A percentile compares a stretch with the other conserved stretches of the same genome.
phyloP scores from a whole-genome alignment of 2,797 vertebrate species.

The Hoplostethus atlanticus region DNA sequence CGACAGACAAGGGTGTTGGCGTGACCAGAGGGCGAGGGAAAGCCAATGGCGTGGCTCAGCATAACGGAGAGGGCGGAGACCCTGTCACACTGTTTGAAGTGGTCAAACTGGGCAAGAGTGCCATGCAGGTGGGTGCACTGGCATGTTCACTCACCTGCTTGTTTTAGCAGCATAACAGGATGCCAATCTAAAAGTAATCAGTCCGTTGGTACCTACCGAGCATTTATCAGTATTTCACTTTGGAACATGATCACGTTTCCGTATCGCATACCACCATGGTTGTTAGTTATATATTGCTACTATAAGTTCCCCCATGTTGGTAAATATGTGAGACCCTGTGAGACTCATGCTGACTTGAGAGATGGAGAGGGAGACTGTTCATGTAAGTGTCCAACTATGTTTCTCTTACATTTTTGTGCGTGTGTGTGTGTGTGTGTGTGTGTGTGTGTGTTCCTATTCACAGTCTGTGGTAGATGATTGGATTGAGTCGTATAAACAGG shows the following conservation, averaged over 20 bases:
- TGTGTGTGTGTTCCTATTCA: conserved; percentile 22
- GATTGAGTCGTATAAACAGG: conserved; percentile 99
- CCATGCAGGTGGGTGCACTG: conserved; percentile 92
- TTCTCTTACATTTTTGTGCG: not conserved
- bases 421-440: not conserved
- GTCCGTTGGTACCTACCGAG: too few species aligned
- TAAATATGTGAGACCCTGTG: not conserved
- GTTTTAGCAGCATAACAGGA: too few species aligned
- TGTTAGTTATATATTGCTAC: too few species aligned
- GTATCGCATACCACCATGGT: too few species aligned
- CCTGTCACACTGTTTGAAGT: conserved; percentile 98
- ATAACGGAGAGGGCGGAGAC: conserved; percentile 94
- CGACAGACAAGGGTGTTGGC: conserved; percentile 88
- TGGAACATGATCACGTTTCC: too few species aligned
- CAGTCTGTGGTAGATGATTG: conserved; percentile 97
- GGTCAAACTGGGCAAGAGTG: conserved; percentile 97
- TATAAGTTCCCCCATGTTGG: too few species aligned
- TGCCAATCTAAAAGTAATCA: not conserved
- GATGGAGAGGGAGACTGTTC: not conserved
- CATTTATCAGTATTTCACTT: too few species aligned
- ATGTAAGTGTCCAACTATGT: not conserved
- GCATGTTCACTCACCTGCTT: too few species aligned
- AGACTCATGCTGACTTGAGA: not conserved
- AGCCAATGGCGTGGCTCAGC: conserved; percentile 95
- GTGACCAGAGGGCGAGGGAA: conserved; percentile 88